Base-by-base conservation (phyloP, 1,140 invertebrate genomes). In the Philopotamus ludificatus region DNA sequence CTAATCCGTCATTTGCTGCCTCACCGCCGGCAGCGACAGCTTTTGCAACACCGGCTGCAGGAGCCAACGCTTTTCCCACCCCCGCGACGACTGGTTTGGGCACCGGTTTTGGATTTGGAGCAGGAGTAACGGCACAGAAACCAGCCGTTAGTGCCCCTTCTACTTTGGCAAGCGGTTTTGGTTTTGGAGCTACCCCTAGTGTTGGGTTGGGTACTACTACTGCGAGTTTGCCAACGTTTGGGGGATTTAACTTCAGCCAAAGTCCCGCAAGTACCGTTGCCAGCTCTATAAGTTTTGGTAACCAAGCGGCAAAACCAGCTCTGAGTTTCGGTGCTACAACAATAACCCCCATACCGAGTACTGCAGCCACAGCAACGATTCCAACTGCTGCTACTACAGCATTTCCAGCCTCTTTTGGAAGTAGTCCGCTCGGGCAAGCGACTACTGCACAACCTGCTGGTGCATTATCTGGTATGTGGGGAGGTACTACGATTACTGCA, bases 71-170 rank as follows among this genome's bases (percentile, higher is more conserved):
- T n/a, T n/a, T 71, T 21, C 51, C 72, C 1, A 66, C 71, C 18
- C 72, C 73, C 3, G 71, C 73, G 0, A 73, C 73, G 1, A 75
- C 70, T 12, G 74, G 74, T 44, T 75, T 72, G 1, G 2, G 4
- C 3, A 57, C 23, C 12, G 9, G 22, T 57, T 9, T 57, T 41
- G n/a, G 12, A 57, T 8, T n/a, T n/a, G n/a, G n/a, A n/a, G n/a
- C n/a, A n/a, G n/a, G n/a, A n/a, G n/a, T n/a, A n/a, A n/a, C 25
- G 1, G n/a, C 51, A 7, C n/a, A 2, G 23, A 9, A 21, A 1
- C 3, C 51, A 22, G n/a, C 26, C 1, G 15, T 21, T 3, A 34
- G 10, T 15, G 2, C 51, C n/a, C 3, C 51, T 15, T 9, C 25
- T 15, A 8, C 51, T 12, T n/a, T n/a, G n/a, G 51, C 25, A 16